phyloP scores from a whole-genome alignment of 2,113 vertebrate species.

The Lophochroa leadbeateri region DNA sequence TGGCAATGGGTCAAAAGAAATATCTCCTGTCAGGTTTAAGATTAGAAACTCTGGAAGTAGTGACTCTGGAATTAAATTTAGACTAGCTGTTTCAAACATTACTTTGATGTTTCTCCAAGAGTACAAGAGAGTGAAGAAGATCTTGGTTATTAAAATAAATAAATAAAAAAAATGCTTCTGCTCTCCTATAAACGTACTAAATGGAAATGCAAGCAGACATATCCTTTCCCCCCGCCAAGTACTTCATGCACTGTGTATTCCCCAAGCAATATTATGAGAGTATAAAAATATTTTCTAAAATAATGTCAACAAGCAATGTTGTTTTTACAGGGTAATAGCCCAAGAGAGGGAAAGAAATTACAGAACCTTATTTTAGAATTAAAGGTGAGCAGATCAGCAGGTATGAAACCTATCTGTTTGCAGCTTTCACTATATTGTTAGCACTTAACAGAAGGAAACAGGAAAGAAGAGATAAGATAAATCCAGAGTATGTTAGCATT shows the following conservation, averaged over 20 bases:
- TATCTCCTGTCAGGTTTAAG: background rate
- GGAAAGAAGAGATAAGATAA: background rate
- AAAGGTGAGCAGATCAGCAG: conserved; percentile 30
- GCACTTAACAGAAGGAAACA: background rate
- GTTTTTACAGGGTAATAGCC: background rate
- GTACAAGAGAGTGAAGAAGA: background rate
- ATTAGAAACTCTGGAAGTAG: background rate
- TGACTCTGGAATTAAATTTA: background rate
- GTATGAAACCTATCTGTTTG: conserved; percentile 1
- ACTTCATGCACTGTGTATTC: background rate
- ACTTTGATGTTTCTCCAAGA: background rate
- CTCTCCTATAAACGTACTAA: background rate
- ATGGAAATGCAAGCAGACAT: background rate
- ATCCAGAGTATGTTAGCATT: background rate
- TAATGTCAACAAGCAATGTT: background rate
- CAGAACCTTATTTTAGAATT: conserved; percentile 19
- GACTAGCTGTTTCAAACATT: background rate
- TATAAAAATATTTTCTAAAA: conserved; percentile 13
- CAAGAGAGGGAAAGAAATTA: background rate
- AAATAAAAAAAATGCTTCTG: background rate
- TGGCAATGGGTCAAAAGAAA: background rate
- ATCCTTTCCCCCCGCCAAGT: background rate
- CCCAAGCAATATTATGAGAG: background rate
- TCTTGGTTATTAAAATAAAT: background rate
- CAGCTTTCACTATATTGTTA: conserved; percentile 5